phyloP scores from a whole-genome alignment of 2,113 vertebrate genomes.

The Ellobius talpinus region DNA sequence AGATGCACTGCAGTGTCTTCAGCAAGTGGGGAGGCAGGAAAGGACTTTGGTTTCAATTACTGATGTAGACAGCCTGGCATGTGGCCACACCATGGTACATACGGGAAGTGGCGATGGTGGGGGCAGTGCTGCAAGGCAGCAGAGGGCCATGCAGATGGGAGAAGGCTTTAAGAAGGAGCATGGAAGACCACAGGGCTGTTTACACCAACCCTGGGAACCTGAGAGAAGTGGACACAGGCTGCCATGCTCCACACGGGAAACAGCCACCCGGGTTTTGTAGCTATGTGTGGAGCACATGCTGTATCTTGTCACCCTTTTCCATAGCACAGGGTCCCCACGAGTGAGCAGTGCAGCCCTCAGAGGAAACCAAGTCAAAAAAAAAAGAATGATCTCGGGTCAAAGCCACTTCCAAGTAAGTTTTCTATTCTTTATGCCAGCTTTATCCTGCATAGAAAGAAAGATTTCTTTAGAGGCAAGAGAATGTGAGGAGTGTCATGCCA shows the following conservation, averaged over 20 bases:
- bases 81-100: not conserved
- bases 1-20: not conserved
- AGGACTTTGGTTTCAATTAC: not conserved
- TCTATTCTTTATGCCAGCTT: not conserved
- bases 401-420: conserved; percentile 9
- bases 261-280: not conserved
- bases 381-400: not conserved
- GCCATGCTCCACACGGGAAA: fast-evolving
- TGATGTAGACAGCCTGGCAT: not conserved
- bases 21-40: not conserved
- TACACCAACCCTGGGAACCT: not conserved
- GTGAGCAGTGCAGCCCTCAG: not conserved
- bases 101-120: fast-evolving
- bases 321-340: not conserved
- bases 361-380: not conserved
- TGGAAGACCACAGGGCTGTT: not conserved
- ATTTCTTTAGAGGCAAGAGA: not conserved
- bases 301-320: not conserved
- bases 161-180: not conserved
- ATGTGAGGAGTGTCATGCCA: not conserved
- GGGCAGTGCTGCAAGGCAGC: not conserved
- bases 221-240: not conserved
- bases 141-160: not conserved
- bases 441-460: not conserved
- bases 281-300: fast-evolving